Base-by-base conservation (phyloP, 2,888 invertebrate species). In the Pherbina coryleti region DNA sequence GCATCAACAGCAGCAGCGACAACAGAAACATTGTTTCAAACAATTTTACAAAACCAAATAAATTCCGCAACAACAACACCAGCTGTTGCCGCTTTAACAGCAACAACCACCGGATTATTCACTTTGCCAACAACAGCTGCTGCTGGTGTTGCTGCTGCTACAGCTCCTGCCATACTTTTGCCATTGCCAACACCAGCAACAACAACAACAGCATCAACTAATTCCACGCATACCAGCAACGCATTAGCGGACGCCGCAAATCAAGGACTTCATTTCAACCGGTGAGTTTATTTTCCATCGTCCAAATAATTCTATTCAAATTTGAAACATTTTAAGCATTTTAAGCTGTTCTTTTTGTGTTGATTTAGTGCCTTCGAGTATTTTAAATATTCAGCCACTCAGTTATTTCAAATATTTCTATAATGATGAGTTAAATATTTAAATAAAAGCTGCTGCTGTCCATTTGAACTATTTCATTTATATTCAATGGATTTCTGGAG, bases 11-110 rank as follows among this genome's bases (percentile, higher is more conserved):
- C 79, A 79, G 79, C 81, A 75, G 79, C 79, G 81, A 79, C 84
- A 82, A 81, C 86, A 80, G 82, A 86, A 82, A 81, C 88, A 85
- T 85, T 87, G 82, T 84, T 86, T 80, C 85, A 84, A 84, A 85
- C 87, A 86, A 84, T 86, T 82, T 84, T 87, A 82, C 86, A 84
- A 82, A 86, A 84, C 85, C 87, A 86, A 84, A 85, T 87, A 84
- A 87, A 88, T 87, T 86, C 88, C 84, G 85, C 83, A 83, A 81
- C 83, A 82, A 80, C 82, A 79, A 79, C 84, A 82, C 78, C 81
- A 79, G 79, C 79, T 72, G 31, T 79, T 72, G 55, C 79, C 76
- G 60, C 79, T 79, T 49, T 79, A 79, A 66, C 79, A 80, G 14
- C 77, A 77, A 69, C 71, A 78, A 64, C 70, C 81, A 78, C 78